Conservation (phyloP, 2,888 invertebrate genomes). For the Prosopocoilus inquinatus region DNA sequence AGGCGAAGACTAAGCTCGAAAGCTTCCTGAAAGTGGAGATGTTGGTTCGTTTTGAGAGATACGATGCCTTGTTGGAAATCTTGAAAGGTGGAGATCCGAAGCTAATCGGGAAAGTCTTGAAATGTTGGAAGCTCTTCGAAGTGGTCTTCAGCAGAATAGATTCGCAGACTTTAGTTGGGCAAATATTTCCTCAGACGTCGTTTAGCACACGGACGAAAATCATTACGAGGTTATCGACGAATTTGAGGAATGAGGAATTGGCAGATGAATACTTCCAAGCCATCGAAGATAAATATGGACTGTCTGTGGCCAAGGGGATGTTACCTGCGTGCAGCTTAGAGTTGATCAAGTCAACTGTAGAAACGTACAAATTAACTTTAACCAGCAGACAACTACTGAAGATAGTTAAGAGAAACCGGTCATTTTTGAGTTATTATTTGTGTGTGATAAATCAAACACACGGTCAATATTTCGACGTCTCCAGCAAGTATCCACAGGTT, state of each 20-base stretch:
- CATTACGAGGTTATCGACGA: conserved; percentile 15
- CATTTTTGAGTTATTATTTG: conserved; percentile 21
- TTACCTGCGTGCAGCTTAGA: conserved; percentile 18
- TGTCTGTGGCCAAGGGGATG: conserved; percentile 13
- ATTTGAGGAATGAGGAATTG: conserved; percentile 11
- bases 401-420: conserved; percentile 18
- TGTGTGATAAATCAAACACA: neutral
- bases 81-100: conserved; percentile 16
- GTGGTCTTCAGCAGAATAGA: conserved; percentile 9
- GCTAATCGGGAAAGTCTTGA: conserved; percentile 20
- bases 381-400: conserved; percentile 15
- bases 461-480: neutral
- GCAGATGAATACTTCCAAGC: conserved; percentile 19
- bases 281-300: conserved; percentile 20
- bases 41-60: conserved; percentile 15
- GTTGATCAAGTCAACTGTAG: conserved; percentile 13
- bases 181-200: conserved; percentile 20
- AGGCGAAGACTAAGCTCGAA: conserved; percentile 15
- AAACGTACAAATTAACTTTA: conserved; percentile 12
- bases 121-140: conserved; percentile 4
- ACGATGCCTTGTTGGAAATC: conserved; percentile 13
- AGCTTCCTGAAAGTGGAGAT: conserved; percentile 19
- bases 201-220: conserved; percentile 17
- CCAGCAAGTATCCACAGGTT: neutral
- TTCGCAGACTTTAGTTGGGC: conserved; percentile 10